Evolutionary conservation across 2,888 invertebrate species (phyloP), one percentile per base, ranked within the genome.

Genomic region (Abscondita cerata): DNA sequence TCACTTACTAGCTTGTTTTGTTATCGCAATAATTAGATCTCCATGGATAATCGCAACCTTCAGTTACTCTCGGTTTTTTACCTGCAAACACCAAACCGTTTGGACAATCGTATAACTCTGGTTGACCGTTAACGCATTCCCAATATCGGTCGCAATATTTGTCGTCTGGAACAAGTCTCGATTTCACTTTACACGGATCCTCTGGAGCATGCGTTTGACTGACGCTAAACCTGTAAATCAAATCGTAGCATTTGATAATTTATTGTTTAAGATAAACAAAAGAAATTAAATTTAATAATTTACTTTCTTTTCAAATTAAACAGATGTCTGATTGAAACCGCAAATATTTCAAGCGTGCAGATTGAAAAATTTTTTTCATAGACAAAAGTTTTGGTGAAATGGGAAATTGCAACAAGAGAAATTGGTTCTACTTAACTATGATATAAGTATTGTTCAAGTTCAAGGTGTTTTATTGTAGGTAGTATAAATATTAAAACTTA

Each of bases 1-100:
- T n/a, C n/a, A n/a, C 86, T 83, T 78, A 87, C 87, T 90, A 20
- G 89, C 87, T 78, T 91, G 89, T 81, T 87, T 93, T 87, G 75
- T 88, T 85, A 78, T 92, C 92, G 80, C 94, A 94, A 80, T 93
- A 93, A 78, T 92, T 91, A 6, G 93, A 91, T 71, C 93, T 85
- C 93, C 93, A 93, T 0, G 93, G 93, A 74, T 94, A 94, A 80
- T 95, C 93, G 75, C 94, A 94, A 1, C 93, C 93, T 75, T 94
- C 93, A 1, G 93, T 93, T 6, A 94, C 93, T 2, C 93, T 94
- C 46, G 93, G 84, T 74, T 93, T 90, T 77, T 93, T 93, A 2
- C 94, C 95, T 13, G 94, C 93, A 81, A 91, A 95, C 46, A 95
- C 95, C 68, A 95, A 83, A 0, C 95, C 95, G 75, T 95, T 95